A percentile compares a stretch with the other conserved stretches of the same genome.
These are phyloP conservation scores for Steromphala cineraria DNA, from an alignment of 2,888 invertebrate species.

Conservation along the genomic window DNA sequence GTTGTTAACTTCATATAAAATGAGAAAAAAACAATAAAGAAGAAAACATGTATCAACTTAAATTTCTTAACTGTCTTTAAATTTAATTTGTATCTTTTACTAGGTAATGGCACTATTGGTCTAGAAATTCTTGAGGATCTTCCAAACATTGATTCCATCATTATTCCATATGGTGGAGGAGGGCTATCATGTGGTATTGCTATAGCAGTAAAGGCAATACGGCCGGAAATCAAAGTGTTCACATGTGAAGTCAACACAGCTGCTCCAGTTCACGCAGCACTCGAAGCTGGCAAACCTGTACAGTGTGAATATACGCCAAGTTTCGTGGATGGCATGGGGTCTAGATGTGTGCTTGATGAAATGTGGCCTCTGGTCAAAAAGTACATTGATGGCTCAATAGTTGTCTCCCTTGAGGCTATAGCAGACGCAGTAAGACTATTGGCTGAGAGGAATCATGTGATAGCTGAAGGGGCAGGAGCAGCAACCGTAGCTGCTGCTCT, in stretches of 20 bases:
- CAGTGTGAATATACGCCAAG: constrained; percentile 53
- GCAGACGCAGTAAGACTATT: constrained; percentile 63
- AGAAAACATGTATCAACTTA: no score
- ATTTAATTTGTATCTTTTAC: neutral
- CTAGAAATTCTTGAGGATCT: constrained; percentile 70
- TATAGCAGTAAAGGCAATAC: constrained; percentile 60
- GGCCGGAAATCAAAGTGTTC: constrained; percentile 51
- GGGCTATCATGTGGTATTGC: constrained; percentile 69
- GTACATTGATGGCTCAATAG: constrained; percentile 61
- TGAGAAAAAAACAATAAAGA: no score
- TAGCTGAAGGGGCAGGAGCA: constrained; percentile 73
- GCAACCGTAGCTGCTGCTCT: constrained; percentile 62
- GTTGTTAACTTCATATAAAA: no score
- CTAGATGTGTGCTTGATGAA: constrained; percentile 59
- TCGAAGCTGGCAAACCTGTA: constrained; percentile 54
- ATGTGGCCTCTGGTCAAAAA: constrained; percentile 67
- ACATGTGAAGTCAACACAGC: constrained; percentile 70
- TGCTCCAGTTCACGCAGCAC: constrained; percentile 62
- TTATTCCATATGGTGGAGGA: constrained; percentile 71
- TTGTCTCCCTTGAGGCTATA: constrained; percentile 61
- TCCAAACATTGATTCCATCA: constrained; percentile 68
- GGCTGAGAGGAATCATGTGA: constrained; percentile 64
- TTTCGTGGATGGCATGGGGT: constrained; percentile 73
- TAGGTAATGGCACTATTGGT: constrained; percentile 72
- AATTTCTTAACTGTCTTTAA: neutral